phyloP scores from a whole-genome alignment of 2,888 invertebrate species.

The Palloptera scutellata region DNA sequence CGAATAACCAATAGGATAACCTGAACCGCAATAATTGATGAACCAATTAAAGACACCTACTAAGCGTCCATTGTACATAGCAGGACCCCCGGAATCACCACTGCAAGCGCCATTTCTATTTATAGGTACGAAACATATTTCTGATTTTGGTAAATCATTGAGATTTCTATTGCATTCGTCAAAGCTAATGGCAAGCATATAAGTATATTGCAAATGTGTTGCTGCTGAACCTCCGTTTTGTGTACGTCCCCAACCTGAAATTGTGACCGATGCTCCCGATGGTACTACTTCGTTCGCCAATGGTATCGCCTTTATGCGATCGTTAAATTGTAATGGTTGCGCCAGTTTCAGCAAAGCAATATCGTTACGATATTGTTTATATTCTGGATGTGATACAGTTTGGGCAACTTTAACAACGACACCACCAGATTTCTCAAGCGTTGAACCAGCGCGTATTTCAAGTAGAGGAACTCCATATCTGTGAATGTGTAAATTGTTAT shows the following conservation, averaged over 20 bases:
- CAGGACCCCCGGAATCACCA: constrained; percentile 60
- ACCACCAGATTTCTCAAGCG: constrained; percentile 36
- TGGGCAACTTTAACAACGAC: constrained; percentile 42
- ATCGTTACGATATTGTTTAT: constrained; percentile 42
- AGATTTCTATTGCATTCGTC: constrained; percentile 39
- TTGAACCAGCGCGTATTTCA: constrained; percentile 4
- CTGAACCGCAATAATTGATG: constrained; percentile 49
- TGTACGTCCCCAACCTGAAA: constrained; percentile 57
- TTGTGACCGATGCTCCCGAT: constrained; percentile 37
- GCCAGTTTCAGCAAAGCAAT: constrained; percentile 51
- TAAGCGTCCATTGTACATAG: constrained; percentile 45
- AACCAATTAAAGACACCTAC: constrained; percentile 53
- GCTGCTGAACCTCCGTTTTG: constrained; percentile 46
- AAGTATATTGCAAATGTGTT: constrained; percentile 45
- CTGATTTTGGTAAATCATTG: constrained; percentile 38
- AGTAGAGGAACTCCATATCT: background rate
- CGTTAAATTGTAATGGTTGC: constrained; percentile 33
- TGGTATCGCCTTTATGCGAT: constrained; percentile 42
- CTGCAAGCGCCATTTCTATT: constrained; percentile 51
- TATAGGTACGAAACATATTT: constrained; percentile 48
- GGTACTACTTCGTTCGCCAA: constrained; percentile 46
- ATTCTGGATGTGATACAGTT: constrained; percentile 46
- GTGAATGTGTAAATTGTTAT: background rate
- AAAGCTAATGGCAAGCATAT: constrained; percentile 41
- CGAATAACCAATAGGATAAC: constrained; percentile 58